These are phyloP conservation scores for Ichneumon xanthorius DNA, from an alignment of 2,888 invertebrate species.

Conservation along the genomic window DNA sequence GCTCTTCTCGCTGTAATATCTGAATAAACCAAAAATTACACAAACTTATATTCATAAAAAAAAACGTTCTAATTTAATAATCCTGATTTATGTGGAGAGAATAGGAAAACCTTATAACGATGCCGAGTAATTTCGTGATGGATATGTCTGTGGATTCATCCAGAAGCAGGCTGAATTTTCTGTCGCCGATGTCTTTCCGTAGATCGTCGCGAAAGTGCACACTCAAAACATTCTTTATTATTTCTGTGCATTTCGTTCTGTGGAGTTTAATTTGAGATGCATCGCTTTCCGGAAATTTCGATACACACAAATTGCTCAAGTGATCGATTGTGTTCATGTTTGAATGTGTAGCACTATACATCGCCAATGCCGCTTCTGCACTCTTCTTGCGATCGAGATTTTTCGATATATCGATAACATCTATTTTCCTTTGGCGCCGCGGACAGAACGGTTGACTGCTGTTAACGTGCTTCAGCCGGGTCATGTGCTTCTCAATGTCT, in stretches of 20 bases:
- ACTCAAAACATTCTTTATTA: constrained; percentile 66
- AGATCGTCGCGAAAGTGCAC: constrained; percentile 55
- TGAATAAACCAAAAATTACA: neutral
- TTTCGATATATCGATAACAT: neutral
- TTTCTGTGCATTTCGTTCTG: constrained; percentile 65
- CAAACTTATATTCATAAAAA: no score
- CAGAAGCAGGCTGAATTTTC: constrained; percentile 66
- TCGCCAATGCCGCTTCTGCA: neutral
- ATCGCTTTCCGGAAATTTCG: neutral
- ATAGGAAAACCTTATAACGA: constrained; percentile 37
- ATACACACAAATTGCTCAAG: neutral
- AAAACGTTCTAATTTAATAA: no score
- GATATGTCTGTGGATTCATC: constrained; percentile 72
- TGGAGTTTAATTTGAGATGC: constrained; percentile 3
- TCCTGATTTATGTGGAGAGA: no score
- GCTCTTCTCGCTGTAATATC: constrained; percentile 20
- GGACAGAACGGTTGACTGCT: neutral
- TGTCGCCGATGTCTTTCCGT: constrained; percentile 63
- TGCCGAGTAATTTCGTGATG: constrained; percentile 62
- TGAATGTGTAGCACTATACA: neutral
- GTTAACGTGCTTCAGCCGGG: neutral
- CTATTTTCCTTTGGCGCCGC: neutral
- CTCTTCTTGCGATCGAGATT: constrained; percentile 2
- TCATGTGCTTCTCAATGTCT: neutral
- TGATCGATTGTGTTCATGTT: neutral